phyloP scores from a whole-genome alignment of 2,113 vertebrate species.

The Daphoenositta chrysoptera region DNA sequence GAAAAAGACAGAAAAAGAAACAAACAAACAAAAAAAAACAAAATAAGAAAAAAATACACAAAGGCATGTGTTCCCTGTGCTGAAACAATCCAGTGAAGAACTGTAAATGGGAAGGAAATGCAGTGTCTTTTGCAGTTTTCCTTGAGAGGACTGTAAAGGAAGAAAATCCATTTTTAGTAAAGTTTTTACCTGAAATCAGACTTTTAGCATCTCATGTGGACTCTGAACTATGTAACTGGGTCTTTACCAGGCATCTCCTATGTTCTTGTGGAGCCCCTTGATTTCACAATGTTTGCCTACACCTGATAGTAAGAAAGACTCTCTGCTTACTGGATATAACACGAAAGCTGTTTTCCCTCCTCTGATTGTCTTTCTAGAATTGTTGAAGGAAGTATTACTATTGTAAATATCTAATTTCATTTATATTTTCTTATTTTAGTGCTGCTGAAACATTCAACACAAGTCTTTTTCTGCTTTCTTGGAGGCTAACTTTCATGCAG shows the following conservation, averaged over 20 bases:
- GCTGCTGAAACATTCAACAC: not conserved
- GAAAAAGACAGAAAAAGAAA: not conserved
- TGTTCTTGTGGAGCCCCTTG: not conserved
- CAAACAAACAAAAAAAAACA: not conserved
- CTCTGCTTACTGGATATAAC: not conserved
- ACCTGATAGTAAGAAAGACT: not conserved
- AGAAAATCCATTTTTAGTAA: not conserved
- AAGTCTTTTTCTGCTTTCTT: not conserved
- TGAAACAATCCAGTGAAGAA: not conserved
- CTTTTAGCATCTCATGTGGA: not conserved
- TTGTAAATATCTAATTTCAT: not conserved
- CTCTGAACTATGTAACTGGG: not conserved
- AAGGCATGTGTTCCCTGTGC: not conserved
- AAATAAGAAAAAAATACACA: not conserved
- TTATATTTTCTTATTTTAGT: not conserved
- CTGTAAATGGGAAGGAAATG: not conserved
- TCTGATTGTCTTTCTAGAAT: not conserved
- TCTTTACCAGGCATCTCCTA: not conserved
- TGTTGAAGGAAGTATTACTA: not conserved
- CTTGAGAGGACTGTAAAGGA: not conserved
- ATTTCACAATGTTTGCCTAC: not conserved
- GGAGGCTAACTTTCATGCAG: not conserved
- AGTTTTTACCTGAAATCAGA: not conserved
- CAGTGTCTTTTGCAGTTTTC: not conserved
- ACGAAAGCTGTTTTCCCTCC: not conserved